Percentiles rank a stretch among this genome's conserved stretches.
Evolutionary conservation across 2,888 invertebrate genomes (phyloP).

Genomic region (Agriotes lineatus): DNA sequence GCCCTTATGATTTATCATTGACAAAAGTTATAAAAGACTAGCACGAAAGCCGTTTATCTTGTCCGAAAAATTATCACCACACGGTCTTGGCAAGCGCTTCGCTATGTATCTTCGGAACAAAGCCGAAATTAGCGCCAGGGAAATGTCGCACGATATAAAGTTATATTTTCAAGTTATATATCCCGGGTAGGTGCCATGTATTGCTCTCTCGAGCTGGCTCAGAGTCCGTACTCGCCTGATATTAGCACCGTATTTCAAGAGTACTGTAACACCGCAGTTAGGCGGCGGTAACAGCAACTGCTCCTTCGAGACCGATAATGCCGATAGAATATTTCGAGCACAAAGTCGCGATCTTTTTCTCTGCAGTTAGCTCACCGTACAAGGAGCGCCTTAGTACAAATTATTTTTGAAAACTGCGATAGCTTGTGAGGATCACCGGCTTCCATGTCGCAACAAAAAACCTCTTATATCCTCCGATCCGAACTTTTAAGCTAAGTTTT

Average conservation of each 20-base stretch:
- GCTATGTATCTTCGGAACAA: slow-evolving; percentile 9
- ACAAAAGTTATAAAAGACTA: too few relatives aligned
- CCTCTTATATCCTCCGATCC: too few relatives aligned
- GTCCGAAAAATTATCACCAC: too few relatives aligned
- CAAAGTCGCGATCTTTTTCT: slow-evolving; percentile 46
- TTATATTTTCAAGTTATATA: slow-evolving; percentile 32
- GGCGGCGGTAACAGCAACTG: slow-evolving; percentile 56
- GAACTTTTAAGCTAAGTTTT: slow-evolving; percentile 1
- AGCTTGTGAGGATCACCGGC: too few relatives aligned
- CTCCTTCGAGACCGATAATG: slow-evolving; percentile 61
- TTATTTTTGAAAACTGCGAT: too few relatives aligned
- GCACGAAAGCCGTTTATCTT: too few relatives aligned
- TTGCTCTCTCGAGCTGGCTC: slow-evolving; percentile 38
- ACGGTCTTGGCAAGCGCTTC: too few relatives aligned
- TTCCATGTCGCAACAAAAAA: too few relatives aligned
- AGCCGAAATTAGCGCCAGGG: slow-evolving; percentile 23
- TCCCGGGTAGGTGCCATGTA: slow-evolving; percentile 26
- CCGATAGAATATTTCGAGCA: slow-evolving; percentile 60
- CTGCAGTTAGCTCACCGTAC: slow-evolving; percentile 22
- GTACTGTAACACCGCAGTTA: slow-evolving; percentile 55
- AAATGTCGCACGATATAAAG: slow-evolving; percentile 22
- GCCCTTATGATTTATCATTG: too few relatives aligned
- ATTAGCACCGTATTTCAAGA: slow-evolving; percentile 63
- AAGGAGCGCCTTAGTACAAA: slow-evolving; percentile 29
- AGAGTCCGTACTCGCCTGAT: slow-evolving; percentile 51